Percentiles rank a stretch among this genome's conserved stretches.
These are phyloP conservation scores for Karalla daura DNA, from an alignment of 2,797 vertebrate genomes.

Conservation along the genomic window DNA sequence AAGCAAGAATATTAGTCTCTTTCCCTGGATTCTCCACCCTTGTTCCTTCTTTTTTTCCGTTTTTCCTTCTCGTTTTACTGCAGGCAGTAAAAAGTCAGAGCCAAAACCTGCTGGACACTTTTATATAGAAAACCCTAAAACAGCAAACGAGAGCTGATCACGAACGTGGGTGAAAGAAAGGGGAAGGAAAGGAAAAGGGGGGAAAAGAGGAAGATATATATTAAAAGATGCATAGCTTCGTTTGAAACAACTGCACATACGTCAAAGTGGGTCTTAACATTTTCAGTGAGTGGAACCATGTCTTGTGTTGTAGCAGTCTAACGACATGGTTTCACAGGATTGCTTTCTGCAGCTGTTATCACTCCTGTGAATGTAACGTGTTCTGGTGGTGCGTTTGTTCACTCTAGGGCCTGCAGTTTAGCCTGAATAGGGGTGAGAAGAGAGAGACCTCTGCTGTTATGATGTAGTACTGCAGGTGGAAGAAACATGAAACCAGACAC, in stretches of 20 bases:
- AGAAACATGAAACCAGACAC: too few species aligned
- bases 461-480: too few species aligned
- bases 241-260: not conserved
- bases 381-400: not conserved
- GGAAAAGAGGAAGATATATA: not conserved
- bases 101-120: conserved; percentile 78
- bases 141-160: conserved; percentile 82
- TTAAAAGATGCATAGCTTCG: not conserved
- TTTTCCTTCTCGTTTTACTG: conserved; percentile 56
- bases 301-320: too few species aligned
- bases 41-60: conserved; percentile 39
- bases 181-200: conserved; percentile 16
- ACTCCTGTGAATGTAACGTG: not conserved
- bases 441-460: conserved; percentile 38
- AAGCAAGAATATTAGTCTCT: conserved; percentile 52
- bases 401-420: not conserved
- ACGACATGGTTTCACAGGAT: too few species aligned
- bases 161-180: conserved; percentile 69
- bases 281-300: too few species aligned
- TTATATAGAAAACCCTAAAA: conserved; percentile 86
- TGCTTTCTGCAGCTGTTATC: not conserved
- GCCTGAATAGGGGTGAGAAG: not conserved
- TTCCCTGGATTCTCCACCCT: conserved; percentile 47
- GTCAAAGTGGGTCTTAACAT: too few species aligned
- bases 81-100: conserved; percentile 65